Evolutionary conservation across 2,888 invertebrate genomes (phyloP).

Genomic region (Sicus ferrugineus): DNA sequence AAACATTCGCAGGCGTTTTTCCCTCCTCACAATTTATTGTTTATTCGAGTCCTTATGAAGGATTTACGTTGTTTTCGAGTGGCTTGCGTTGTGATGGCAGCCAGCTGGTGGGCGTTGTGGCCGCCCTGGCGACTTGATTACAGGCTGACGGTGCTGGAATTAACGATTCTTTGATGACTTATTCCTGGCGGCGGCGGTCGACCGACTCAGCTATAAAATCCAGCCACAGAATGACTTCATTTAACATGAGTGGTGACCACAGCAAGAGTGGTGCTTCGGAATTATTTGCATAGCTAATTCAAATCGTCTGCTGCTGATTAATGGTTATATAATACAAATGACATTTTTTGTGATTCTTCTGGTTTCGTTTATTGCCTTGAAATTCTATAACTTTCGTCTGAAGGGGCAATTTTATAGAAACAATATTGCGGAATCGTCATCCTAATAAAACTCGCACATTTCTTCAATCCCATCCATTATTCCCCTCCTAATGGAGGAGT

Average conservation of each 20-base stretch:
- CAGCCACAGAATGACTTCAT: conserved; percentile 9
- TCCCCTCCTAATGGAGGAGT: too few relatives aligned
- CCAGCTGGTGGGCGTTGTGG: neutral
- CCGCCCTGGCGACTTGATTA: conserved; percentile 7
- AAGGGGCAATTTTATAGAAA: too few relatives aligned
- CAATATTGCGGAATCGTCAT: too few relatives aligned
- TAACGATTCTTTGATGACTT: conserved; percentile 21
- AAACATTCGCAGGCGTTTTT: conserved; percentile 10
- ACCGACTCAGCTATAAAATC: too few relatives aligned
- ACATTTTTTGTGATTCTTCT: too few relatives aligned
- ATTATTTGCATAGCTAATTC: neutral
- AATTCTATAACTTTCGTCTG: too few relatives aligned
- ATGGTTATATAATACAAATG: neutral
- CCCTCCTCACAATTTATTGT: conserved; percentile 17
- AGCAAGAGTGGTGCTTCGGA: neutral
- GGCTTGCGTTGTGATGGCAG: neutral
- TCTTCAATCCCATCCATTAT: too few relatives aligned
- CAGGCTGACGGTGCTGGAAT: neutral
- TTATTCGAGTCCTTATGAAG: conserved; percentile 11
- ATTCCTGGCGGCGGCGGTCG: neutral
- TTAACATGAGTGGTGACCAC: neutral
- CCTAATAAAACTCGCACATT: too few relatives aligned
- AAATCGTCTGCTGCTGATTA: too few relatives aligned
- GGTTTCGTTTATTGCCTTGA: too few relatives aligned
- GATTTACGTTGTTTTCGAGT: conserved; percentile 1